Conservation (phyloP, 2,888 invertebrate genomes). For the Acrobasis consociella region DNA sequence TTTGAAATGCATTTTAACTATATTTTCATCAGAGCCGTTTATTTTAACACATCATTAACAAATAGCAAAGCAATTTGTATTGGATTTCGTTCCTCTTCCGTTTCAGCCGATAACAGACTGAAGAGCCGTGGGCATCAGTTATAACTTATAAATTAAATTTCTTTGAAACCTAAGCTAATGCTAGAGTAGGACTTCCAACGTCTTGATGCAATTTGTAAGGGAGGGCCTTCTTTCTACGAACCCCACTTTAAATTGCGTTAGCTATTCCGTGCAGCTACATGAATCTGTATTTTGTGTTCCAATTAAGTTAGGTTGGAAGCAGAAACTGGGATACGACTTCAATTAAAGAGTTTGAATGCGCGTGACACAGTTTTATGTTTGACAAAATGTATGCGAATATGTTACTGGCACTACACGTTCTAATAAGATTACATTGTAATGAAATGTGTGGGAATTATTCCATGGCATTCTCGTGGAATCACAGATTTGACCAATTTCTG, state of each 20-base stretch:
- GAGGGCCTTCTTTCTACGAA: conserved; percentile 20
- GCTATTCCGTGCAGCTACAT: conserved; percentile 25
- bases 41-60: no score
- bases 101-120: background rate
- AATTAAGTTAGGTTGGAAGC: conserved; percentile 14
- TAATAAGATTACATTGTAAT: background rate
- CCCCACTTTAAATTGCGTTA: conserved; percentile 26
- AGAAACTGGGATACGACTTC: conserved; percentile 13
- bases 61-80: background rate
- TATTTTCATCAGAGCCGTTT: no score
- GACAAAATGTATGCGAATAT: conserved; percentile 1
- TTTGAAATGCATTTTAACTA: no score
- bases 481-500: background rate
- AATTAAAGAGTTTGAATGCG: conserved; percentile 11
- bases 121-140: background rate
- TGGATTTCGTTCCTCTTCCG: background rate
- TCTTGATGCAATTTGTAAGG: conserved; percentile 28
- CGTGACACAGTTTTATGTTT: conserved; percentile 5
- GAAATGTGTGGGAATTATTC: background rate
- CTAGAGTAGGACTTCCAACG: conserved; percentile 20
- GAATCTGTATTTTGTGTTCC: conserved; percentile 23
- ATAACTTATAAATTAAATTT: conserved; percentile 21
- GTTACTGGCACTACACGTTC: background rate
- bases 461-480: background rate
- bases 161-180: conserved; percentile 19